Evolutionary conservation across 2,113 vertebrate species (phyloP), one percentile per base, ranked within the genome.

Genomic region (Dunckerocampus dactyliophorus): DNA sequence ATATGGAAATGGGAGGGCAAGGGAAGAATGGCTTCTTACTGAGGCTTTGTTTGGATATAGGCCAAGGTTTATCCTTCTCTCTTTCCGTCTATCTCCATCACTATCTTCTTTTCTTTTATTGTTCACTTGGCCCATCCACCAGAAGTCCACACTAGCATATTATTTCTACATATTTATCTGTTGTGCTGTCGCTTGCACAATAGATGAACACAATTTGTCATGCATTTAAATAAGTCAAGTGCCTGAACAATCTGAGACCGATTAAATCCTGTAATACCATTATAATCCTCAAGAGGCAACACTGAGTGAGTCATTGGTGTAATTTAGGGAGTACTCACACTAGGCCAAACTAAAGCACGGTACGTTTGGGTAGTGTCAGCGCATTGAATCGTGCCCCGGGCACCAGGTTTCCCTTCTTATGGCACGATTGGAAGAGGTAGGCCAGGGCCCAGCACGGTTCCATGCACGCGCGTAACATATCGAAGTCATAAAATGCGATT

Each of bases 1-100:
- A 92, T 92, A 91, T 92, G 91, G 88, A 89, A 92, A 92, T 92
- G 64, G 67, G 76, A 82, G 84, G 87, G 84, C 82, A 83, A 78
- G 75, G 82, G 82, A 88, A 92, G 89, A 92, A 91, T 90, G 88
- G 89, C 83, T 90, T 81, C 87, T 88, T 85, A 80, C 81, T 82
- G 82, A 77, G 72, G 83, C 88, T 88, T 91, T 91, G 87, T 92
- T 90, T 90, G 89, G 87, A 89, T 89, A 80, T 88, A 88, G 88
- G 86, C 88, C 89, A 90, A 89, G 88, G 89, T 89, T 84, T 89
- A 69, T 82, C 65, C 74, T 65, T 82, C 79, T 78, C 34, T 79
- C 69, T 61, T 72, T 65, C 54, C 48, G 31, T 68, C 56, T 59
- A 46, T 34, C 61, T 39, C 39, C 24, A 24, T 63, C 48, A 51